These are phyloP conservation scores for Pseudorhombus dupliciocellatus DNA, from an alignment of 2,113 vertebrate species.

Conservation along the genomic window DNA sequence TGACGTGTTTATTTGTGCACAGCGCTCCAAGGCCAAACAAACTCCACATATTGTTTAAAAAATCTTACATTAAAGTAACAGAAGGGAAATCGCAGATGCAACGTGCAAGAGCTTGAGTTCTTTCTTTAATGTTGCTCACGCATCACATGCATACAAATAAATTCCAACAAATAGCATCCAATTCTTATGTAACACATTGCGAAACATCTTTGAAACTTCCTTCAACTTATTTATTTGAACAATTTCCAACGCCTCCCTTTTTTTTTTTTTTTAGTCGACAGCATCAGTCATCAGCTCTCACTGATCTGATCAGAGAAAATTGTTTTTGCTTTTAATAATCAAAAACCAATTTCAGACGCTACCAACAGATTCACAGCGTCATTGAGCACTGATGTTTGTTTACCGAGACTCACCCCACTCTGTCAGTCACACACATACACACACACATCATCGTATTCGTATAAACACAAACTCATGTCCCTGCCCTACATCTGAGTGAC, in stretches of 20 bases:
- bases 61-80: background rate
- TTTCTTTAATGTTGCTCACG: background rate
- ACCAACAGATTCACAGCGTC: constrained; percentile 29
- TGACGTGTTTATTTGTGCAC: too few relatives aligned
- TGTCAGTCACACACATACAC: constrained; percentile 30
- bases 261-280: constrained; percentile 19
- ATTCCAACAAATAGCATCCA: background rate
- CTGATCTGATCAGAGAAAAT: constrained; percentile 50
- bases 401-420: constrained; percentile 42
- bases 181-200: constrained; percentile 20
- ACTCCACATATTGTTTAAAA: background rate
- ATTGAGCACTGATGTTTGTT: constrained; percentile 64
- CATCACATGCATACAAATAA: background rate
- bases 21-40: too few relatives aligned
- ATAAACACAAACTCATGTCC: constrained; percentile 10
- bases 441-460: background rate
- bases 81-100: too few relatives aligned
- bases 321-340: constrained; percentile 59
- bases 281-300: constrained; percentile 24
- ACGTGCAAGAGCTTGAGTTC: background rate
- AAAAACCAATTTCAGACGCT: constrained; percentile 49
- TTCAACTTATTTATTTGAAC: constrained; percentile 14
- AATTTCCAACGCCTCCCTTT: constrained; percentile 26
- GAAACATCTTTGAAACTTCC: constrained; percentile 18
- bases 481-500: constrained; percentile 63